Conservation (phyloP, 2,797 vertebrate species). For the Cryptoblepharus egeriae region DNA sequence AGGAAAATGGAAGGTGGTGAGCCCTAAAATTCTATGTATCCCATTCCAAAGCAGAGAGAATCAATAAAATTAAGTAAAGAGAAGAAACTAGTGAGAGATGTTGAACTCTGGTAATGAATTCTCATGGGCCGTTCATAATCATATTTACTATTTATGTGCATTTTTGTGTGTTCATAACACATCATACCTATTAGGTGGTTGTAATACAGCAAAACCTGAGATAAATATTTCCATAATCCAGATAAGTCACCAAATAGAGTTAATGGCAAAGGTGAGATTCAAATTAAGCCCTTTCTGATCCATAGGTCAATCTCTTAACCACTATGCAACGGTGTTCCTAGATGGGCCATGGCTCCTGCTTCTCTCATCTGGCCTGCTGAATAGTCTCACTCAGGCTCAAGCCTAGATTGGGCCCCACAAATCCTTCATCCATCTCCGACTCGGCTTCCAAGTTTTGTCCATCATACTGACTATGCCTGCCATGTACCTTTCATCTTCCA, state of each 20-base stretch:
- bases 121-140: not conserved
- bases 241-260: no score
- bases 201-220: no score
- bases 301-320: not conserved
- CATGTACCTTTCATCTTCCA: slow-evolving; percentile 3
- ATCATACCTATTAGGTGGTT: no score
- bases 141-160: not conserved
- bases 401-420: not conserved
- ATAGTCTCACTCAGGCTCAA: not conserved
- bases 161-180: no score
- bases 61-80: not conserved
- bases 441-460: not conserved
- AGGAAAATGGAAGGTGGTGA: no score
- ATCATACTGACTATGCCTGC: not conserved
- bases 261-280: no score
- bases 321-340: no score
- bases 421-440: not conserved
- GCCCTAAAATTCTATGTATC: not conserved
- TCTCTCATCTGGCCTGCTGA: not conserved
- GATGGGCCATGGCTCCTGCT: not conserved
- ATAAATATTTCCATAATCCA: no score
- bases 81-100: no score
- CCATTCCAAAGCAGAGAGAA: not conserved
- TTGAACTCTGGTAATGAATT: not conserved
- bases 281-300: no score